A percentile compares a stretch with the other conserved stretches of the same genome.
Evolutionary conservation across 2,888 invertebrate genomes (phyloP).

Genomic region (Myopa testacea): DNA sequence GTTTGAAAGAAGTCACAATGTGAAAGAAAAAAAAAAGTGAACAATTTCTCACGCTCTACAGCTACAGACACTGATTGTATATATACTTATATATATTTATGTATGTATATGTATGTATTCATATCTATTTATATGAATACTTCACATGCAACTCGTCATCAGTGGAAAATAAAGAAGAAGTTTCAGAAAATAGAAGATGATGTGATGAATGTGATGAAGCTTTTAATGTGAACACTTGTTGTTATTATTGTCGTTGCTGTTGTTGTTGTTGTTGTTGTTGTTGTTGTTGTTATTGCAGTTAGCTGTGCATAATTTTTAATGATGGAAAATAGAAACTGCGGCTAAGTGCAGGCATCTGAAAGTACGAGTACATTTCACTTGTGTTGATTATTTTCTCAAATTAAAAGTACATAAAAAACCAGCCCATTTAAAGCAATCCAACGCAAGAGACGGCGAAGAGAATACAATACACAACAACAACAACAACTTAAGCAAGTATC

Average conservation of each 20-base stretch:
- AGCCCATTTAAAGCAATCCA: too few species aligned
- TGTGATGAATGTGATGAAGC: background rate
- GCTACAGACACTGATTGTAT: background rate
- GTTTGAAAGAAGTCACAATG: background rate
- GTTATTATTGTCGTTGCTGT: background rate
- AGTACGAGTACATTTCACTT: too few species aligned
- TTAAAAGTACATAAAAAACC: too few species aligned
- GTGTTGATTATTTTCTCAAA: too few species aligned
- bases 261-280: too few species aligned
- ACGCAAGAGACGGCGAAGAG: too few species aligned
- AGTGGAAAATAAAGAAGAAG: too few species aligned
- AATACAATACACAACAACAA: too few species aligned
- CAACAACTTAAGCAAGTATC: too few species aligned
- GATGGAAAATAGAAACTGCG: background rate
- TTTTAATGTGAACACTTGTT: background rate
- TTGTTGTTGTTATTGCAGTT: too few species aligned
- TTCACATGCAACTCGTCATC: too few species aligned
- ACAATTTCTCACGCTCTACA: conserved; percentile 12
- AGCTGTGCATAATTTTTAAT: background rate
- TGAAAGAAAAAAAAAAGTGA: background rate
- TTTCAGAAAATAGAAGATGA: background rate
- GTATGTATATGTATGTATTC: background rate
- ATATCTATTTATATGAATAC: too few species aligned
- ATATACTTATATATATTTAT: background rate
- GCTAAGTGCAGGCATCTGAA: background rate